phyloP scores from a whole-genome alignment of 2,888 invertebrate species.

The Epiblema foenella region DNA sequence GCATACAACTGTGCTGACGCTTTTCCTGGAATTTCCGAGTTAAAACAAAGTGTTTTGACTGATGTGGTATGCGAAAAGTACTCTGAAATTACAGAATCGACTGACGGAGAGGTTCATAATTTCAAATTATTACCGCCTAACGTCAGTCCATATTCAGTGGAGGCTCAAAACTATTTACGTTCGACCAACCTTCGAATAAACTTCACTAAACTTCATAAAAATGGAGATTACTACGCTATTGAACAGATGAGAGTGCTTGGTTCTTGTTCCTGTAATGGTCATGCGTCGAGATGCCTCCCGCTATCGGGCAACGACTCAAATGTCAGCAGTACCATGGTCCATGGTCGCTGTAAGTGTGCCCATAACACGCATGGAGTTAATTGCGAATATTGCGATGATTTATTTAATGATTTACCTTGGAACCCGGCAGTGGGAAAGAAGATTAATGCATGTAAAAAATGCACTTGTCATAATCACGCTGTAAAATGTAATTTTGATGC shows the following conservation, averaged over 20 bases:
- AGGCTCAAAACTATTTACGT: constrained; percentile 97
- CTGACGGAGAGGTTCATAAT: constrained; percentile 96
- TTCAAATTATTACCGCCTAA: constrained; percentile 97
- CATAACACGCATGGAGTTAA: constrained; percentile 98
- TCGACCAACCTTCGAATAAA: constrained; percentile 98
- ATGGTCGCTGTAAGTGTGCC: constrained; percentile 98
- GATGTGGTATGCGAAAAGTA: constrained; percentile 99
- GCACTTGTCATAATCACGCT: constrained; percentile 97
- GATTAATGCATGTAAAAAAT: constrained; percentile 97
- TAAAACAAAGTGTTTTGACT: constrained; percentile 90
- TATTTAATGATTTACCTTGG: constrained; percentile 99
- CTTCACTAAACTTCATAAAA: constrained; percentile 97
- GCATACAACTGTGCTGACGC: constrained; percentile 96
- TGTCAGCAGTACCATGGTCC: constrained; percentile 92
- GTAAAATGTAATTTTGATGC: constrained; percentile 97
- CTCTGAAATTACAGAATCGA: constrained; percentile 96
- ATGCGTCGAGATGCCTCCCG: constrained; percentile 96
- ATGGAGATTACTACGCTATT: constrained; percentile 99
- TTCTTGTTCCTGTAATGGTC: constrained; percentile 99
- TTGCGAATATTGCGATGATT: constrained; percentile 98
- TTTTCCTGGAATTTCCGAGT: constrained; percentile 92
- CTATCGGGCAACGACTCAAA: constrained; percentile 89
- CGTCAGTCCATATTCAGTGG: constrained; percentile 97
- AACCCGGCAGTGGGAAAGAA: constrained; percentile 97
- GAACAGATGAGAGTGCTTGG: constrained; percentile 99